Percentiles rank a stretch among this genome's conserved stretches.
Conservation (phyloP, 2,113 vertebrate species). For the Girardinichthys multiradiatus region DNA sequence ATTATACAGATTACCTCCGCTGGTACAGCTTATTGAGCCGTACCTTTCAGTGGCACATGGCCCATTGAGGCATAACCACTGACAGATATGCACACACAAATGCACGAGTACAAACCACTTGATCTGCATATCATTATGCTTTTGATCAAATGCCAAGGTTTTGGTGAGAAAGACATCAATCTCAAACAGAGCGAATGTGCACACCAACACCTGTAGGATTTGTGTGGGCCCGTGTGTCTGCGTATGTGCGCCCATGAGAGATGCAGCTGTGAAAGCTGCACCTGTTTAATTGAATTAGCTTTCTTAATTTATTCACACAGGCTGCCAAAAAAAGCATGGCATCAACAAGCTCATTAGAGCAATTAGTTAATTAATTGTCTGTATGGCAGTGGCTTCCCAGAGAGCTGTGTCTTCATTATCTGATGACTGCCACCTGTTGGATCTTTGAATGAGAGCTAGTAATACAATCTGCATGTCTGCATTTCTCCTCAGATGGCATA, state of each 20-base stretch:
- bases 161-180: constrained; percentile 71
- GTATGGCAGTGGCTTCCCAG: constrained; percentile 73
- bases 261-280: constrained; percentile 83
- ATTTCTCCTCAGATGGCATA: constrained; percentile 31
- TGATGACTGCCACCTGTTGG: constrained; percentile 77
- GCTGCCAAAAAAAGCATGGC: constrained; percentile 80
- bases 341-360: constrained; percentile 84
- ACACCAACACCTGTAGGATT: constrained; percentile 77
- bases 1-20: constrained; percentile 61
- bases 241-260: constrained; percentile 35
- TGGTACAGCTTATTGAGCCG: constrained; percentile 60
- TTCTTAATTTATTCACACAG: constrained; percentile 82
- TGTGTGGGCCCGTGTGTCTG: constrained; percentile 31
- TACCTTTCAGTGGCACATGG: constrained; percentile 65
- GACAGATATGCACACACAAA: constrained; percentile 39
- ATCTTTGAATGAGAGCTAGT: constrained; percentile 71
- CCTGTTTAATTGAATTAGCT: constrained; percentile 86
- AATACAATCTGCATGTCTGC: constrained; percentile 52
- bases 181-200: constrained; percentile 61
- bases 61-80: constrained; percentile 57
- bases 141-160: constrained; percentile 76
- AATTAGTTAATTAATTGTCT: constrained; percentile 88
- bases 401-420: constrained; percentile 83
- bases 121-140: constrained; percentile 76
- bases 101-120: constrained; percentile 51